phyloP scores from a whole-genome alignment of 64 coral and sea anemone genomes.

The Actinia equina region DNA sequence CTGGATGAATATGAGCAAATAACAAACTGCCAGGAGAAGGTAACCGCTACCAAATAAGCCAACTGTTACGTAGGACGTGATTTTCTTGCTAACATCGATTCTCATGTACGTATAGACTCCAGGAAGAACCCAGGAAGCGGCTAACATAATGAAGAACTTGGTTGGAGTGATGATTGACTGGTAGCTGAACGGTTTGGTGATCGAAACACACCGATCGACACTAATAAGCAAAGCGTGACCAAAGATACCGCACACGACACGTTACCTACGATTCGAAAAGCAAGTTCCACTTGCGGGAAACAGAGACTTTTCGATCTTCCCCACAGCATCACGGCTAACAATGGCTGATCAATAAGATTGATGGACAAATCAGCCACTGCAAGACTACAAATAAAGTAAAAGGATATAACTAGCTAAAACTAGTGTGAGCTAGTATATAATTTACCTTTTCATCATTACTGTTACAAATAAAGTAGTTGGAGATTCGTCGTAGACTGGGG shows the following conservation, averaged over 20 bases:
- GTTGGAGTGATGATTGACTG: conserved; percentile 55
- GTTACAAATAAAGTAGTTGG: conserved; percentile 74
- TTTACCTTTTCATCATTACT: no score
- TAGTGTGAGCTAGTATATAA: no score
- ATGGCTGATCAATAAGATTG: conserved; percentile 59
- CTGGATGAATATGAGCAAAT: conserved; percentile 42
- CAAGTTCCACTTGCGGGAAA: conserved; percentile 21
- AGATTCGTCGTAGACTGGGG: conserved; percentile 39
- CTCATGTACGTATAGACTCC: conserved; percentile 40
- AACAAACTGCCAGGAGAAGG: conserved; percentile 35
- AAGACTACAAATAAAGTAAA: conserved; percentile 68
- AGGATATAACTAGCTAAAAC: no score
- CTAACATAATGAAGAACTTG: conserved; percentile 40
- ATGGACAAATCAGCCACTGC: conserved; percentile 71
- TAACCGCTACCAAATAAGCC: conserved; percentile 54
- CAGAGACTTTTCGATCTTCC: conserved; percentile 26
- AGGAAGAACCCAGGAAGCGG: conserved; percentile 48
- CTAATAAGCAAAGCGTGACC: conserved; percentile 61
- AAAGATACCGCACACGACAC: conserved; percentile 61
- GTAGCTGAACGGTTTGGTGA: conserved; percentile 35
- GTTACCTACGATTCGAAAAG: conserved; percentile 70
- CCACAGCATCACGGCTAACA: conserved; percentile 52
- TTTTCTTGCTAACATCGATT: conserved; percentile 48
- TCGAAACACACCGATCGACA: conserved; percentile 71
- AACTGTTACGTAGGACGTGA: conserved; percentile 68